Conservation (phyloP, 2,888 invertebrate species). For the Andrena flavipes region DNA sequence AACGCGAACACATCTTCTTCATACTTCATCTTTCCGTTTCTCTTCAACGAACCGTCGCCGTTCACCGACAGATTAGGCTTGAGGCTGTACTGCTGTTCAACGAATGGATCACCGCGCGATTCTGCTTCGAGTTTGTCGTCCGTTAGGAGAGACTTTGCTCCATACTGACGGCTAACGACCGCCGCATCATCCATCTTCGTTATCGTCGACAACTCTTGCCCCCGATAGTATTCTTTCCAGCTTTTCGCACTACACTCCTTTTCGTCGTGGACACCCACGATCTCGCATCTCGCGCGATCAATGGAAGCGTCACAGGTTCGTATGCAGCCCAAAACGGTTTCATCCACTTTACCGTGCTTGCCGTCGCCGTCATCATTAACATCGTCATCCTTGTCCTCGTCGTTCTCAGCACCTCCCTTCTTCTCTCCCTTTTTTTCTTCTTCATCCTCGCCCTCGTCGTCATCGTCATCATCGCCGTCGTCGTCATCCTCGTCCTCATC, state of each 20-base stretch:
- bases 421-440: constrained; percentile 6
- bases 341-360: constrained; percentile 83
- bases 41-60: constrained; percentile 83
- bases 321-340: constrained; percentile 88
- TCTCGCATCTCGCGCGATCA: constrained; percentile 91
- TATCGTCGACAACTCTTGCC: constrained; percentile 79
- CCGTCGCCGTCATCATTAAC: constrained; percentile 80
- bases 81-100: constrained; percentile 90
- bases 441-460: constrained; percentile 9
- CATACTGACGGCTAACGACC: constrained; percentile 91
- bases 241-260: constrained; percentile 86
- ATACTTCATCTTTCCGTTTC: constrained; percentile 65
- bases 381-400: constrained; percentile 9
- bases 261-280: constrained; percentile 88
- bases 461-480: background rate
- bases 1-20: constrained; percentile 89
- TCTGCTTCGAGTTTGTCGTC: constrained; percentile 92
- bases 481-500: background rate
- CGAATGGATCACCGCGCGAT: constrained; percentile 86
- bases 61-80: constrained; percentile 89
- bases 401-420: constrained; percentile 30
- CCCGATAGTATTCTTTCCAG: constrained; percentile 81
- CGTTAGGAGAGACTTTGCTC: constrained; percentile 90
- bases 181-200: constrained; percentile 75
- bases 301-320: constrained; percentile 89